These are phyloP conservation scores for Horisme vitalbata DNA, from an alignment of 2,888 invertebrate genomes.

Conservation along the genomic window DNA sequence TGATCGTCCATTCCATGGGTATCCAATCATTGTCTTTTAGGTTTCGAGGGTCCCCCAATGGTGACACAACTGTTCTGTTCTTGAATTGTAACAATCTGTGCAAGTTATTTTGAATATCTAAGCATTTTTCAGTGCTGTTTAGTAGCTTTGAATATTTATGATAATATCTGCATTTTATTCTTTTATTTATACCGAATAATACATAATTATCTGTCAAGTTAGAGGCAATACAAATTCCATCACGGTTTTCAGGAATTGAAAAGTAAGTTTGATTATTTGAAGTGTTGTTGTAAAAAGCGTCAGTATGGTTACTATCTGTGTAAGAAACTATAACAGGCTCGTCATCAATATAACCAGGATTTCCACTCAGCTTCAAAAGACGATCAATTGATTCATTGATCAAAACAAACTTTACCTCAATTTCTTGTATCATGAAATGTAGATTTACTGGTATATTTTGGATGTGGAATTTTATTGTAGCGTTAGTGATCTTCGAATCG, in stretches of 20 bases:
- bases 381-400: constrained; percentile 51
- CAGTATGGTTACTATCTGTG: constrained; percentile 53
- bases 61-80: constrained; percentile 50
- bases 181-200: constrained; percentile 75
- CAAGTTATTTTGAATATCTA: constrained; percentile 54
- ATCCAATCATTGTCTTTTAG: constrained; percentile 61
- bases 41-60: constrained; percentile 61
- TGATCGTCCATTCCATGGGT: constrained; percentile 34
- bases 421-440: constrained; percentile 55
- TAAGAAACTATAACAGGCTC: constrained; percentile 83
- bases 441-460: constrained; percentile 44
- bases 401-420: constrained; percentile 58
- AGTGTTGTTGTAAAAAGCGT: constrained; percentile 55
- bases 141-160: constrained; percentile 29
- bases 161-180: constrained; percentile 66
- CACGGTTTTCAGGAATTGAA: constrained; percentile 57
- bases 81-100: constrained; percentile 43
- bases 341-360: constrained; percentile 88
- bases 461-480: constrained; percentile 56
- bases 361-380: constrained; percentile 84
- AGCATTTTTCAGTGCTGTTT: constrained; percentile 53
- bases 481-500: constrained; percentile 58
- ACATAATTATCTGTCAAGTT: constrained; percentile 56
- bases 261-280: constrained; percentile 37
- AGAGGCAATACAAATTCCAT: constrained; percentile 67